Base-by-base conservation (phyloP, 2,113 vertebrate genomes). In the Atlantisia rogersi region DNA sequence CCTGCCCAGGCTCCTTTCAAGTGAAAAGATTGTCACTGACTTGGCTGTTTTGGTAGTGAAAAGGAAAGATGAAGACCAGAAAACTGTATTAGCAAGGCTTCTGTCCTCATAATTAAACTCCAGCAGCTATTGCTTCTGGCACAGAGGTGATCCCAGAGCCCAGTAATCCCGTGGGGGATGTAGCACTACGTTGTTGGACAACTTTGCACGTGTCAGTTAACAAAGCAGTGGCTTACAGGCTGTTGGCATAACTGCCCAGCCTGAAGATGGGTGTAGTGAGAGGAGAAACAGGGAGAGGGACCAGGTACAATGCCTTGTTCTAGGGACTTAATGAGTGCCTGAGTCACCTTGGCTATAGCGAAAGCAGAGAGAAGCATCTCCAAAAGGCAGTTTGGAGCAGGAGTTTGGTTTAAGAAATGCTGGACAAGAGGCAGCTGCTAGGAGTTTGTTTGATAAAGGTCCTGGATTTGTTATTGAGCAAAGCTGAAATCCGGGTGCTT, bases 191-290 rank as follows among this genome's bases (percentile, higher is more conserved):
- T 35, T 92, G 80, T 73, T 56, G 64, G 53, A 15, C 52, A 70
- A 64, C 68, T 95, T 52, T 90, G 80, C 52, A 11, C 10, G 0
- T 3, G 2, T 35, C 46, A 1, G 1, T 55, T 82, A 46, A 12
- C 4, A 13, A 52, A 65, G 65, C 90, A 50, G 71, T 9, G 11
- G 19, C 46, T 82, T 31, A 6, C 1, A 0, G 1, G 1, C 64
- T 64, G 19, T 6, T 71, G 52, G 31, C 55, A 56, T 32, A 39
- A 62, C n/a, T 69, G 10, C 37, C 11, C 20, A 2, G 37, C 46
- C 46, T 58, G n/a, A 31, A 29, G 75, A 9, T n/a, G 48, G 16
- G 40, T 86, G n/a, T 44, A 50, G 11, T 37, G 39, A 52, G 39
- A 92, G 20, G 29, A 29, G 8, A 24, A 87, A 68, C 42, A 78